Base-by-base conservation (phyloP, 1,140 invertebrate species). In the Pinna nobilis region DNA sequence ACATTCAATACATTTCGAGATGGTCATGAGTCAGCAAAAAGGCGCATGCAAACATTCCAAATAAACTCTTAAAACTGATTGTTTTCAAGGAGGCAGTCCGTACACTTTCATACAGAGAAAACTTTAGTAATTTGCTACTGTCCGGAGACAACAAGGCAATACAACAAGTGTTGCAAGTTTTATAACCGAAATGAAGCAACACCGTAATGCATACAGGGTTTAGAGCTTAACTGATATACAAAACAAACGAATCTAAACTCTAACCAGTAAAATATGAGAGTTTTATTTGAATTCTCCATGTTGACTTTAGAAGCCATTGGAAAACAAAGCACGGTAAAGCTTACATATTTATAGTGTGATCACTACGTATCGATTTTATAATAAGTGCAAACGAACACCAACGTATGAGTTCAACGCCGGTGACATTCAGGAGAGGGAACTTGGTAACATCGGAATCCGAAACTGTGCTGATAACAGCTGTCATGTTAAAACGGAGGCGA, bases 271-370 rank as follows among this genome's bases (percentile, higher is more conserved):
- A 77, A 79, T 79, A 74, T 77, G 60, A 71, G 68, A 68, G 63
- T 79, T 79, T 79, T 79, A 77, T 79, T 79, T 79, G 78, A 74
- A 77, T 77, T 77, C 74, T 64, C 65, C 35, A 49, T 77, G 75
- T 77, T 77, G 75, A 77, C 75, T 77, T 77, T 73, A 28, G 59
- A 35, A 63, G 59, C 70, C 70, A 28, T 69, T 73, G 70, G 75
- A 77, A 77, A 77, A 77, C 71, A 77, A 72, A 68, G 60, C 60
- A 68, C 30, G 66, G 65, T 35, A 77, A 72, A 37, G 33, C 60
- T 47, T 41, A 70, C 74, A 74, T 77, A 73, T 77, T 77, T 73
- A 69, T 70, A 51, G 51, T 63, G 59, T 63, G 1, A 35, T 25
- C 25, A 41, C 39, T 33, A 35, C 4, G 18, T 59, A 63, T 63